Evolutionary conservation across 1,140 invertebrate genomes (phyloP).

Genomic region (Pseudomyrmex dendroicus): DNA sequence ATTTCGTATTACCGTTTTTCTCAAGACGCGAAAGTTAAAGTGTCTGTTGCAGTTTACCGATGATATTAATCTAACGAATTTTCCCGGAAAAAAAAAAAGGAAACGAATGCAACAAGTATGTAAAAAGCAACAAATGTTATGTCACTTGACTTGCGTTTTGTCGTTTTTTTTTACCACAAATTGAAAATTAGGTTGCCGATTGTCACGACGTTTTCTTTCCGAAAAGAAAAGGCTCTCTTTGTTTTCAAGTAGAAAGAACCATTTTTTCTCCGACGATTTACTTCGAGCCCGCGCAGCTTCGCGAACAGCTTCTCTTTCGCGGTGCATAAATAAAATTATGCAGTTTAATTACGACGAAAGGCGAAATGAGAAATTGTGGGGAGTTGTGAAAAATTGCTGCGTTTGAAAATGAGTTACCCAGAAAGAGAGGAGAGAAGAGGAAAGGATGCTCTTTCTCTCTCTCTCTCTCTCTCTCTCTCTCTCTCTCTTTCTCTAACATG

Average conservation of each 20-base stretch:
- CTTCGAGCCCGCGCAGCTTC: not conserved
- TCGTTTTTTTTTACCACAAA: too few relatives aligned
- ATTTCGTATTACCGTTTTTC: not conserved
- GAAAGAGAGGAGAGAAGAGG: not conserved
- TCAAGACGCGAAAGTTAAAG: not conserved
- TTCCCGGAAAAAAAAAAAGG: too few relatives aligned
- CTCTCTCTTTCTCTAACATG: too few relatives aligned
- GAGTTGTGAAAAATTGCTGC: not conserved
- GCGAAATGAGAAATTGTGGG: not conserved
- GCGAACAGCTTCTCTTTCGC: not conserved
- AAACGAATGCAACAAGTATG: not conserved
- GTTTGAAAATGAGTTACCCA: not conserved
- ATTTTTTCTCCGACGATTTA: not conserved
- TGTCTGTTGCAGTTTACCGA: too few relatives aligned
- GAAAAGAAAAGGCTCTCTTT: not conserved
- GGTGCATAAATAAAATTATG: slow-evolving; percentile 39
- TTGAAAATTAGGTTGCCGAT: too few relatives aligned
- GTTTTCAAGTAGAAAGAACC: not conserved
- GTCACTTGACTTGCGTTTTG: too few relatives aligned
- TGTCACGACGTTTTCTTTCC: not conserved
- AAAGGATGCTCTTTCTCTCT: too few relatives aligned
- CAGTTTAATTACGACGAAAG: slow-evolving; percentile 24
- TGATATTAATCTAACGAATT: too few relatives aligned
- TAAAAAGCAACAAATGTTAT: too few relatives aligned
- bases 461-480: not conserved